Conservation (phyloP, 2,797 vertebrate genomes). For the Tenualosa thibaudeaui region DNA sequence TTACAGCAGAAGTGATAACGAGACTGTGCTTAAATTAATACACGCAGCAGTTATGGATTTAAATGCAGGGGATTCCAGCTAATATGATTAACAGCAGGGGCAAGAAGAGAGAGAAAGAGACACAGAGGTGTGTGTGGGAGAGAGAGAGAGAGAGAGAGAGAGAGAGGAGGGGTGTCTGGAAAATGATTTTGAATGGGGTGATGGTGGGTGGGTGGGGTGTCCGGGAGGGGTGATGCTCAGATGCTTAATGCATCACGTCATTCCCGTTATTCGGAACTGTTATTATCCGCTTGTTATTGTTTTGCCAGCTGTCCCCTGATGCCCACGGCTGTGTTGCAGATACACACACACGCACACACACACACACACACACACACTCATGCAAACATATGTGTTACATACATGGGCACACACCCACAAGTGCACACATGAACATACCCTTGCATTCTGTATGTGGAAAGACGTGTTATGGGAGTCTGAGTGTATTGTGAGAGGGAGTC, state of each 20-base stretch:
- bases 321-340: slow-evolving; percentile 38
- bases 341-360: not conserved
- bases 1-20: slow-evolving; percentile 77
- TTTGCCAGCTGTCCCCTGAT: slow-evolving; percentile 57
- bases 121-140: slow-evolving; percentile 33
- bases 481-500: not conserved
- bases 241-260: slow-evolving; percentile 45
- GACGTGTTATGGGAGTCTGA: not conserved
- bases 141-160: not conserved
- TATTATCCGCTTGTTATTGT: slow-evolving; percentile 61
- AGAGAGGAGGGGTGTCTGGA: slow-evolving; percentile 22
- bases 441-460: not conserved
- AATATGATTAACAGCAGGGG: slow-evolving; percentile 73
- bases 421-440: not conserved
- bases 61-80: slow-evolving; percentile 73
- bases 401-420: not conserved
- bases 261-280: slow-evolving; percentile 44
- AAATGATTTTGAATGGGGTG: slow-evolving; percentile 8
- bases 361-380: not conserved
- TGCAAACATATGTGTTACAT: not conserved
- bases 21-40: slow-evolving; percentile 78
- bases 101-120: slow-evolving; percentile 64
- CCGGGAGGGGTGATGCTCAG: not conserved
- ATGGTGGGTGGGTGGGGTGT: not conserved
- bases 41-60: slow-evolving; percentile 77